Base-by-base conservation (phyloP, 2,797 vertebrate species). In the Acanthopagrus latus region DNA sequence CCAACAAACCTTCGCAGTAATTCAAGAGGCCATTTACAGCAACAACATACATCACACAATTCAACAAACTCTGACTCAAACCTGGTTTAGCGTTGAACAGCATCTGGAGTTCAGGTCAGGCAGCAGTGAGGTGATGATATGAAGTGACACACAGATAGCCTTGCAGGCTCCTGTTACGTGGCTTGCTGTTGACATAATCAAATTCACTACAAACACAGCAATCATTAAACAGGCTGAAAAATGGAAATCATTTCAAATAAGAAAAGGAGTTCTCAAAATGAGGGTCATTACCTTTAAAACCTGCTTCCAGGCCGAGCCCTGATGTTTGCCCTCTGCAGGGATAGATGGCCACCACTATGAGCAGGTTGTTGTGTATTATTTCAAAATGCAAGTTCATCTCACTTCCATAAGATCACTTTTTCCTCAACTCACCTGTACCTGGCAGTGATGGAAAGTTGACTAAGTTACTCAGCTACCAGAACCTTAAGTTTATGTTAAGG, bases 141-240 rank as follows among this genome's bases (percentile, higher is more conserved):
- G 7, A 20, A 64, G 2, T 68, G 41, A 23, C 0, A 0, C 3
- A 0, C 5, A 69, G 5, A 50, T 43, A 48, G 14, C n/a, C 1
- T 8, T n/a, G 10, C 29, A 60, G n/a, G 44, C n/a, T 63, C 5
- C 18, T 27, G 7, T 48, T 21, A 51, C 58, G 33, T 29, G 23
- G 25, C 43, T 48, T 14, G 21, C 3, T 59, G 27, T 68, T 74
- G 62, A 14, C 11, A 72, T 56, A 79, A 29, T 50, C 56, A 75
- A 76, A 77, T 60, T 17, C 9, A 25, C 20, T 6, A 6, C 10
- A 52, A 63, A 44, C 60, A 64, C 48, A 76, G 68, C 27, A 50
- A 41, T 18, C 1, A 14, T 6, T 47, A 8, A 33, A 25, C 16
- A 64, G 43, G 64, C 33, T 25, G 16, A 0, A 20, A 20, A 46